Conservation (phyloP, 2,888 invertebrate species). For the Steromphala cineraria region DNA sequence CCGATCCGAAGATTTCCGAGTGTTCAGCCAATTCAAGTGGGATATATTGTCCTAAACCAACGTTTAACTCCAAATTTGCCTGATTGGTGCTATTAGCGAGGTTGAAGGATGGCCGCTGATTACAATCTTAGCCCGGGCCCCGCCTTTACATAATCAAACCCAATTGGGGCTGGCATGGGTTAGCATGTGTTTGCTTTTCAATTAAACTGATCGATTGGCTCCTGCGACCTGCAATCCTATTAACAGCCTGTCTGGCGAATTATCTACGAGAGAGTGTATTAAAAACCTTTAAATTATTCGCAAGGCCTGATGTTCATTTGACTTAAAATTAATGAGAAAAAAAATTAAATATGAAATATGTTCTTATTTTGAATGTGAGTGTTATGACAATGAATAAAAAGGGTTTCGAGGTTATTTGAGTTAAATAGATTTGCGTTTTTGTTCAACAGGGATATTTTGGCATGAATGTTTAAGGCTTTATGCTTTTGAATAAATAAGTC, state of each 20-base stretch:
- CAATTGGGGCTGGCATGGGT: slow-evolving; percentile 33
- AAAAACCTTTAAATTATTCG: slow-evolving; percentile 46
- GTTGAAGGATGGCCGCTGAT: slow-evolving; percentile 28
- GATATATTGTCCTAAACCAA: slow-evolving; percentile 16
- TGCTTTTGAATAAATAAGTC: no score
- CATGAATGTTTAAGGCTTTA: no score
- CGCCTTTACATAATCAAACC: slow-evolving; percentile 37
- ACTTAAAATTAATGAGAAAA: no score
- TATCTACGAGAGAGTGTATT: slow-evolving; percentile 41
- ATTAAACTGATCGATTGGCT: slow-evolving; percentile 38
- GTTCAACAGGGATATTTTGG: no score
- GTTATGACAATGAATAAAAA: no score
- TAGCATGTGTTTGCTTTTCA: slow-evolving; percentile 44
- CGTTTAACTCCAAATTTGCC: slow-evolving; percentile 16
- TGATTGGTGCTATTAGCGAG: slow-evolving; percentile 37
- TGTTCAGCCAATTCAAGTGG: neutral
- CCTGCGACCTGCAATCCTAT: slow-evolving; percentile 40
- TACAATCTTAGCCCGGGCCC: slow-evolving; percentile 28
- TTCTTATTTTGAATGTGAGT: no score
- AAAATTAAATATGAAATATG: no score
- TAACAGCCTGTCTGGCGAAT: slow-evolving; percentile 40
- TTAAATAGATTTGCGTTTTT: no score
- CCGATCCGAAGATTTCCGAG: neutral
- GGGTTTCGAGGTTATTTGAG: no score
- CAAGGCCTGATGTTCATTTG: slow-evolving; percentile 3